Conservation (phyloP, 2,797 vertebrate genomes). For the Helicolenus hilgendorfi region DNA sequence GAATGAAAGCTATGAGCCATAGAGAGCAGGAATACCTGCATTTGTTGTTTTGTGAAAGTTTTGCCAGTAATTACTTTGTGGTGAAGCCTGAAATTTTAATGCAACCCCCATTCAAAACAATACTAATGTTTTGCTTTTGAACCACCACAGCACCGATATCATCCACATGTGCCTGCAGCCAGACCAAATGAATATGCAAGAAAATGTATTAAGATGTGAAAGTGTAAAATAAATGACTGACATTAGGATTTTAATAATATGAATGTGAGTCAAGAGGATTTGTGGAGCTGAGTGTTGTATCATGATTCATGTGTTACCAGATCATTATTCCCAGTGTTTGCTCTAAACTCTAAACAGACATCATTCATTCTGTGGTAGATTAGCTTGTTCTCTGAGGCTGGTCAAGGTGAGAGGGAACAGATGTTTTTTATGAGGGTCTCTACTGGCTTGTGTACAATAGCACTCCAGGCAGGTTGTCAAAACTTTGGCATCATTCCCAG, state of each 20-base stretch:
- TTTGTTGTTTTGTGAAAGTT: background rate
- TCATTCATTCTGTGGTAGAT: background rate
- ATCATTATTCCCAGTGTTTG: background rate
- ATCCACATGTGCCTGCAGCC: background rate
- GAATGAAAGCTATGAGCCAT: background rate
- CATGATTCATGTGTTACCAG: background rate
- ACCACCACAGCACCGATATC: background rate
- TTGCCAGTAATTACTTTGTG: background rate
- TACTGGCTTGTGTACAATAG: background rate
- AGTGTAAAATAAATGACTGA: slow-evolving; percentile 26
- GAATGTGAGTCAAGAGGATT: slow-evolving; percentile 4
- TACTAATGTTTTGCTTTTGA: background rate
- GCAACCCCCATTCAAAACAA: background rate
- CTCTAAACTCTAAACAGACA: background rate
- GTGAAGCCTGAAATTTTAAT: background rate
- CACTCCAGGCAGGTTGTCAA: background rate
- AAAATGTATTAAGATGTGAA: slow-evolving; percentile 10
- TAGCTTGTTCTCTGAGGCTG: background rate
- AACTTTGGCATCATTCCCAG: background rate
- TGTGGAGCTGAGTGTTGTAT: slow-evolving; percentile 1
- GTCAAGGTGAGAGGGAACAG: slow-evolving; percentile 4
- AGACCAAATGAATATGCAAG: background rate
- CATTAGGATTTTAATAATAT: slow-evolving; percentile 7
- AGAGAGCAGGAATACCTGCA: background rate
- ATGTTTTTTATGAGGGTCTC: background rate